These are phyloP conservation scores for Hybognathus amarus DNA, from an alignment of 2,797 vertebrate species.

Conservation along the genomic window DNA sequence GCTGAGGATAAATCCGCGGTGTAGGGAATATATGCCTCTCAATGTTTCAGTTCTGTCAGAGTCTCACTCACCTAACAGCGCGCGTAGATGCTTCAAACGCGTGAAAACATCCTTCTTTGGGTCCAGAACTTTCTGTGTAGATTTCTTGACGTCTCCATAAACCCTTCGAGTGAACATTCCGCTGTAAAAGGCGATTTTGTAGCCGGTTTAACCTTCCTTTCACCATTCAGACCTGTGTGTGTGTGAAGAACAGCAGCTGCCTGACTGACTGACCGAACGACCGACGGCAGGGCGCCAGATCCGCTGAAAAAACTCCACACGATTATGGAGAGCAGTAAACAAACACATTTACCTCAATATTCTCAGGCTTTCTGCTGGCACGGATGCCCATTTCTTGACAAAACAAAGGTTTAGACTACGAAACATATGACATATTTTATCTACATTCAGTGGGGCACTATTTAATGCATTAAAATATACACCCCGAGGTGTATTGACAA, in stretches of 20 bases:
- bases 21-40: neutral
- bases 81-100: constrained; percentile 94
- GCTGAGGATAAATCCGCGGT: neutral
- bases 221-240: constrained; percentile 76
- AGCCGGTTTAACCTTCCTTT: constrained; percentile 73
- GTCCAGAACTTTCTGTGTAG: constrained; percentile 99
- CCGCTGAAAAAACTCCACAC: neutral
- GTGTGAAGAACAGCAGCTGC: constrained; percentile 62
- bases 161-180: constrained; percentile 96
- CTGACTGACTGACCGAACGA: constrained; percentile 31
- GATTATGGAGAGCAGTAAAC: neutral
- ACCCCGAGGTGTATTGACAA: neutral
- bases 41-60: constrained; percentile 31
- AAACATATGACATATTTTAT: neutral
- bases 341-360: neutral
- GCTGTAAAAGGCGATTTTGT: constrained; percentile 76
- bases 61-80: constrained; percentile 89
- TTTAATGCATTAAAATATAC: neutral
- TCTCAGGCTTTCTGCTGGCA: neutral
- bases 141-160: constrained; percentile 98
- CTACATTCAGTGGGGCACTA: neutral
- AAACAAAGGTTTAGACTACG: neutral
- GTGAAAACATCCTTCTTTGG: constrained; percentile 96
- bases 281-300: constrained; percentile 42
- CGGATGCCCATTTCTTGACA: neutral